These are phyloP conservation scores for Oceanodroma leucorhoa DNA, from an alignment of 2,797 vertebrate species.

Conservation along the genomic window DNA sequence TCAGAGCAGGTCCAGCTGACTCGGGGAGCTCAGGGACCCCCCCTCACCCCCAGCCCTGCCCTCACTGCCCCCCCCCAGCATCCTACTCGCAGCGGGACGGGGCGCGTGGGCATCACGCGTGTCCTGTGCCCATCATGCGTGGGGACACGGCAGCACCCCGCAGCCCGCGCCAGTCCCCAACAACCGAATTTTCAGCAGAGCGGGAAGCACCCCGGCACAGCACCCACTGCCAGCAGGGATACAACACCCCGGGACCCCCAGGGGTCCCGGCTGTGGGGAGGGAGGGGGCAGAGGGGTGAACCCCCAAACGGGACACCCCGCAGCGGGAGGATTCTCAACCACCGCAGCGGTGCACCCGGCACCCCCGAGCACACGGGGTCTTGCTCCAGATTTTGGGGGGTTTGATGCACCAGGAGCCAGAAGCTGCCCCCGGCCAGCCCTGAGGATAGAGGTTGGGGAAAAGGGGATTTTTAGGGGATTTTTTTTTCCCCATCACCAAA, in stretches of 20 bases:
- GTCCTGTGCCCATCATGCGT: accelerated
- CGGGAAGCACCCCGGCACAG: background rate
- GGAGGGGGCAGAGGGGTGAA: background rate
- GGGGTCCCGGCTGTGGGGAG: accelerated
- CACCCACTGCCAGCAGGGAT: background rate
- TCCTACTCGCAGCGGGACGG: accelerated
- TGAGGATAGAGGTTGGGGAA: too few species aligned
- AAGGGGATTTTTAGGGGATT: background rate
- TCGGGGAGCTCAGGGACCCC: background rate
- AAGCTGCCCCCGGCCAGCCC: background rate
- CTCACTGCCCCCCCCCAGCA: background rate
- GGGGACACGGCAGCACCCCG: too few species aligned
- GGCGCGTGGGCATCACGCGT: accelerated
- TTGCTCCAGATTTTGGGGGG: background rate
- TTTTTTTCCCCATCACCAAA: background rate
- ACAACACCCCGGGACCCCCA: accelerated
- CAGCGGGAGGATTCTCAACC: background rate
- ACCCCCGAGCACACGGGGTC: accelerated
- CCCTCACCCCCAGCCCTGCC: background rate
- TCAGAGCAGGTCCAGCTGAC: too few species aligned
- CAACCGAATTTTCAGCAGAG: background rate
- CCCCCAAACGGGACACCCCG: background rate
- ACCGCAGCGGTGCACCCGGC: accelerated
- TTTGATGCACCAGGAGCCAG: background rate
- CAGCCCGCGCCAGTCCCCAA: accelerated